phyloP scores from a whole-genome alignment of 2,113 vertebrate species.

The Pteronura brasiliensis region DNA sequence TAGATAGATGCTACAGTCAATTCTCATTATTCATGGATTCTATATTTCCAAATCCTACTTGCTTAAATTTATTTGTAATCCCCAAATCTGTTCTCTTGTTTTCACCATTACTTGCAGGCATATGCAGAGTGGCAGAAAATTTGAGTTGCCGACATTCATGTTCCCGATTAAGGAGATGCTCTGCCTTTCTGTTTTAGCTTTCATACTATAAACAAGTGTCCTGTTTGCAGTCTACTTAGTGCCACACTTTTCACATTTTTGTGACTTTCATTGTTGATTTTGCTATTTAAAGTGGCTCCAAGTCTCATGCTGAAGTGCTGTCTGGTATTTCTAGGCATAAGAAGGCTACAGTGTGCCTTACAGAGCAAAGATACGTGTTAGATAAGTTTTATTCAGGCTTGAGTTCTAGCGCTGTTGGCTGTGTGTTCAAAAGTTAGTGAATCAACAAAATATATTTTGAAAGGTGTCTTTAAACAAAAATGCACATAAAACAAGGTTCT shows the following conservation, averaged over 20 bases:
- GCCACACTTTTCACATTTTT: neutral
- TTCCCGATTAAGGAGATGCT: neutral
- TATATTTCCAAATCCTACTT: neutral
- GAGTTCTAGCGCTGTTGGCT: neutral
- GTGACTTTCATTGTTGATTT: neutral
- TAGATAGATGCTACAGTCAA: neutral
- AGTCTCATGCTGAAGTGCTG: neutral
- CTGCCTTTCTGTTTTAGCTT: neutral
- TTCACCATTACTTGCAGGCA: no score
- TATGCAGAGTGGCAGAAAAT: neutral
- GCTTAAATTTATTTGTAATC: neutral
- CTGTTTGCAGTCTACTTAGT: neutral
- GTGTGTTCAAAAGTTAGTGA: neutral
- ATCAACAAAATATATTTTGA: neutral
- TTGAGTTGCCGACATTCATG: rapidly evolving
- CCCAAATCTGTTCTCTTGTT: neutral
- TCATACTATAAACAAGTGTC: neutral
- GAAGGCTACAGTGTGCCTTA: neutral
- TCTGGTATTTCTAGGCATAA: neutral
- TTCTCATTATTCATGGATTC: neutral
- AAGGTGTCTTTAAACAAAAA: neutral
- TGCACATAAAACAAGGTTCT: neutral
- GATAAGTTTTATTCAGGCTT: neutral
- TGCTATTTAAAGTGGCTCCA: neutral
- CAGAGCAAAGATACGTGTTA: no score